phyloP scores from a whole-genome alignment of 2,888 invertebrate species.

The Tetropium fuscum region DNA sequence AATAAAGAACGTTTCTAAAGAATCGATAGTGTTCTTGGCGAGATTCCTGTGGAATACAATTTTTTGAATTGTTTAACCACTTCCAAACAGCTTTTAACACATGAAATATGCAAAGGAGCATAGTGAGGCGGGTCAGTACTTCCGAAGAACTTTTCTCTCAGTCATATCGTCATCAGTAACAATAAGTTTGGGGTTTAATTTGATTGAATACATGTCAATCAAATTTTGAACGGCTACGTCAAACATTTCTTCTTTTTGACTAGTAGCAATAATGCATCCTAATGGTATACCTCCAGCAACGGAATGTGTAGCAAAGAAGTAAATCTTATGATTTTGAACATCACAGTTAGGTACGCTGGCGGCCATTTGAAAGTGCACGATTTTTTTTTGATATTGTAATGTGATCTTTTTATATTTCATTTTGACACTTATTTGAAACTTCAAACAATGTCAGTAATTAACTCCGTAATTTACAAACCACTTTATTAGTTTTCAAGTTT shows the following conservation, averaged over 20 bases:
- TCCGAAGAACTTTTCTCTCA: conserved; percentile 20
- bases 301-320: too few species aligned
- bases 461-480: too few species aligned
- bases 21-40: conserved; percentile 4
- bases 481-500: too few species aligned
- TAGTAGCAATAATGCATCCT: too few species aligned
- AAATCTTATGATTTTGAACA: neutral
- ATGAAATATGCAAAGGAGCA: conserved; percentile 26
- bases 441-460: too few species aligned
- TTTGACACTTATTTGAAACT: too few species aligned
- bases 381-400: too few species aligned
- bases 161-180: conserved; percentile 24
- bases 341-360: too few species aligned
- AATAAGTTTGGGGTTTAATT: conserved; percentile 17
- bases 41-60: conserved; percentile 13
- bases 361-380: too few species aligned
- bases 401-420: too few species aligned
- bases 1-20: conserved; percentile 6
- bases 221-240: conserved; percentile 8
- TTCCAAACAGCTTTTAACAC: conserved; percentile 24
- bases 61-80: conserved; percentile 21
- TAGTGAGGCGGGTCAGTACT: conserved; percentile 17
- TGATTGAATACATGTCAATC: conserved; percentile 7
- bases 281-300: too few species aligned
- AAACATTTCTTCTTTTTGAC: too few species aligned